Base-by-base conservation (phyloP, 2,888 invertebrate species). In the Drosophila incognita region DNA sequence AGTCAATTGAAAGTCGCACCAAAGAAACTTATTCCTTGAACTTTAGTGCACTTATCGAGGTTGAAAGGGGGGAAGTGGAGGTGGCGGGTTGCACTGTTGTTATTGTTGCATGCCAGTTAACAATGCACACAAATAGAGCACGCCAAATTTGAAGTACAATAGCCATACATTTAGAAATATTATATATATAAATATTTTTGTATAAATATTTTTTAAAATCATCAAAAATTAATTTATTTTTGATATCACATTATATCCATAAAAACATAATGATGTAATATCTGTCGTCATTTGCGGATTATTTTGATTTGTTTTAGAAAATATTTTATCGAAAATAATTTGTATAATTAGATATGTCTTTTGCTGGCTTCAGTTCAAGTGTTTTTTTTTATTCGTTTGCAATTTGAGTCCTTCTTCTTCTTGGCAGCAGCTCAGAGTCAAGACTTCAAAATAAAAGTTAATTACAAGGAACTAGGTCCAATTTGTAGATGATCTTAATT, bases 401-500 rank as follows among this genome's bases (percentile, higher is more conserved):
- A n/a, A n/a, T 5, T 40, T 46, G 7, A 46, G 15, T 21, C 15
- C 21, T 8, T 46, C 15, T 8, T 8, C 15, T 46, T 13, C 42
- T 13, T 46, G 46, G 46, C 46, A 46, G 21, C 46, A 15, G 5
- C 27, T 18, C 53, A 24, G 24, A 18, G 1, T 48, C 15, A 13
- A 38, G 57, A 64, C 42, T 38, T 31, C 27, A 46, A 46, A 54
- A 31, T 40, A 79, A 74, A 76, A 87, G 82, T 82, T 84, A 84
- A 84, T 87, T 85, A 82, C 74, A 66, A 76, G 74, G 64, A 81
- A 73, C 79, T 75, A 52, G 64, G 57, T 76, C 56, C 87, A 89
- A 89, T 82, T 89, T 87, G 82, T 68, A 89, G 85, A 85, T 89
- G 85, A 89, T 85, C 85, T 89, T 85, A 85, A 85, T 85, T 85